Conservation (phyloP, 2,888 invertebrate genomes). For the Tenthredo amoena region DNA sequence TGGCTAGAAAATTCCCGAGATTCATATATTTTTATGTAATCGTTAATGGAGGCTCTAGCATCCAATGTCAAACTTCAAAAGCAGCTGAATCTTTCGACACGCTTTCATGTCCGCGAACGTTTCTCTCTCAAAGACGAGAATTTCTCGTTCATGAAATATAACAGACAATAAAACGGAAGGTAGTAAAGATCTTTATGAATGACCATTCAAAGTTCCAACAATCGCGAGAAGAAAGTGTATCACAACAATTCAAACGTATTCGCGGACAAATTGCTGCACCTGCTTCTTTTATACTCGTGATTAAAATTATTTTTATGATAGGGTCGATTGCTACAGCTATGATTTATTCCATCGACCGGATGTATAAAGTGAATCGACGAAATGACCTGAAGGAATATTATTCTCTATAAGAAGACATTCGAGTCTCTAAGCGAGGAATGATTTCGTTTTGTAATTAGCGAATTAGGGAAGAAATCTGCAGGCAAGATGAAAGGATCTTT, state of each 20-base stretch:
- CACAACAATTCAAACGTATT: not conserved
- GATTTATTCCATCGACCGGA: not conserved
- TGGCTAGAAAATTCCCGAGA: not conserved
- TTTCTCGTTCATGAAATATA: not conserved
- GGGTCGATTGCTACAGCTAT: not conserved
- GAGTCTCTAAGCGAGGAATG: not conserved
- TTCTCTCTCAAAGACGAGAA: not conserved
- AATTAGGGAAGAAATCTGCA: not conserved
- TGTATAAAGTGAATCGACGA: not conserved
- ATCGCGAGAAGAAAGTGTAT: not conserved
- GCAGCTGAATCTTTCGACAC: not conserved
- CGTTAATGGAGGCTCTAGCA: not conserved
- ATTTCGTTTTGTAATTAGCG: not conserved
- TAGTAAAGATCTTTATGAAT: not conserved
- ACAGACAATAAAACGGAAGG: not conserved
- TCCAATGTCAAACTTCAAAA: not conserved
- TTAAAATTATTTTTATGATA: no score
- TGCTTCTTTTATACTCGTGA: not conserved
- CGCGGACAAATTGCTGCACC: not conserved
- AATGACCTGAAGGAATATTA: not conserved
- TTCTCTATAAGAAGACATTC: not conserved
- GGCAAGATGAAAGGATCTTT: not conserved
- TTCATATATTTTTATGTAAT: not conserved
- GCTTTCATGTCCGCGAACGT: not conserved
- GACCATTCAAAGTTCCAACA: not conserved